phyloP scores from a whole-genome alignment of 2,113 vertebrate genomes.

The Hiodon alosoides region DNA sequence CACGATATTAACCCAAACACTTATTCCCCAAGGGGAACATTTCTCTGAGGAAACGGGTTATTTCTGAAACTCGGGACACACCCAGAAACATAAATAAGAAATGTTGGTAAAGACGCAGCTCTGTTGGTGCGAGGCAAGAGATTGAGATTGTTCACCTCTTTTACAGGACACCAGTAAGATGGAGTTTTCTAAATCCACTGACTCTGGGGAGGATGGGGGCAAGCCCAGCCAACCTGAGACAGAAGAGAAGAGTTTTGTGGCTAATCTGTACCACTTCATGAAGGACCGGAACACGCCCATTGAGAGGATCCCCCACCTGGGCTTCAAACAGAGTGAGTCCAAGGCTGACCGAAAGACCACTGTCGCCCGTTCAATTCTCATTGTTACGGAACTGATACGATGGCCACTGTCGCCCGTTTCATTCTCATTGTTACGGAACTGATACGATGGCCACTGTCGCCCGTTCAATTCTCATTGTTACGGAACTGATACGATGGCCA shows the following conservation, averaged over 20 bases:
- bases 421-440: no score
- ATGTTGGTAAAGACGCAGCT: no score
- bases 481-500: no score
- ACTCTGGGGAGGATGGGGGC: constrained; percentile 40
- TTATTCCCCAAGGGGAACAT: neutral
- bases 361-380: no score
- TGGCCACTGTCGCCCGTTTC: no score
- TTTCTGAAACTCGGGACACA: neutral
- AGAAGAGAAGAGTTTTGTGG: constrained; percentile 80
- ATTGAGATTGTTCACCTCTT: neutral
- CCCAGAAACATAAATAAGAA: no score
- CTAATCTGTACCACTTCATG: constrained; percentile 84
- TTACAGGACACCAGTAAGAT: constrained; percentile 43
- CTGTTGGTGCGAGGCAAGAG: no score
- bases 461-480: no score
- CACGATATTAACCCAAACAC: neutral
- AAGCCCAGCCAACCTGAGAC: constrained; percentile 33
- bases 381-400: no score
- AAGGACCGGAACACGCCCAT: constrained; percentile 82
- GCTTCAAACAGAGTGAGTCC: constrained; percentile 91
- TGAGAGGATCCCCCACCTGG: constrained; percentile 89
- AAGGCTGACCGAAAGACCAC: neutral
- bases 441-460: no score
- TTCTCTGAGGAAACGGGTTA: neutral
- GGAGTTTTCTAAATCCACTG: constrained; percentile 46